Base-by-base conservation (phyloP, 2,797 vertebrate species). In the Ceryle rudis region DNA sequence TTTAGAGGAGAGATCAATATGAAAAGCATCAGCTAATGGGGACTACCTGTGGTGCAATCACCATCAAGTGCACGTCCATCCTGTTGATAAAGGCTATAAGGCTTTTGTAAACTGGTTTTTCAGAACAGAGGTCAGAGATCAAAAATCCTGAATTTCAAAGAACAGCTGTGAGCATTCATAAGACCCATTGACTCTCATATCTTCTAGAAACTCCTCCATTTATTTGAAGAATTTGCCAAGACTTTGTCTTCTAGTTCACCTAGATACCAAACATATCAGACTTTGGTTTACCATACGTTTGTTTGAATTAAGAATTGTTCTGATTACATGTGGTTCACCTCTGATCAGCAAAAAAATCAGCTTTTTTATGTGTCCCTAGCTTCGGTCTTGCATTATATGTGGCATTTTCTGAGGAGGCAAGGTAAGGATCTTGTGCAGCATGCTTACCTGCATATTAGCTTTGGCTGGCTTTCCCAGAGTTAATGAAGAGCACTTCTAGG, bases 1-100 rank as follows among this genome's bases (percentile, higher is more conserved):
- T 77, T 91, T 92, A 69, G 51, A 81, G 62, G 23, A 67, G 82
- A 94, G 67, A 82, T 93, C 90, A 61, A 89, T 78, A 52, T 55
- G 73, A 57, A 84, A 91, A 84, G 22, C 64, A 67, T 8, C 73
- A 71, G 64, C 62, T 92, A 83, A 93, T 25, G 39, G 73, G 60
- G 37, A 70, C 58, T 72, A 64, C 78, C 83, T 39, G 42, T 67
- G 73, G 82, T 80, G 66, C 66, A 70, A 62, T 75, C 66, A 69
- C 51, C 60, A 73, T 18, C 81, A 41, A 86, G 58, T 18, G 8
- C 62, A 18, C 0, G 5, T 23, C 75, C 66, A 44, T 31, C 39
- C 62, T 60, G 67, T 61, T 86, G 18, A n/a, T 73, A 28, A 29
- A 52, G 51, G 51, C 54, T 86, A 10, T 5, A 17, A 58, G 29